These are phyloP conservation scores for Rhingia rostrata DNA, from an alignment of 2,888 invertebrate species.

Conservation along the genomic window DNA sequence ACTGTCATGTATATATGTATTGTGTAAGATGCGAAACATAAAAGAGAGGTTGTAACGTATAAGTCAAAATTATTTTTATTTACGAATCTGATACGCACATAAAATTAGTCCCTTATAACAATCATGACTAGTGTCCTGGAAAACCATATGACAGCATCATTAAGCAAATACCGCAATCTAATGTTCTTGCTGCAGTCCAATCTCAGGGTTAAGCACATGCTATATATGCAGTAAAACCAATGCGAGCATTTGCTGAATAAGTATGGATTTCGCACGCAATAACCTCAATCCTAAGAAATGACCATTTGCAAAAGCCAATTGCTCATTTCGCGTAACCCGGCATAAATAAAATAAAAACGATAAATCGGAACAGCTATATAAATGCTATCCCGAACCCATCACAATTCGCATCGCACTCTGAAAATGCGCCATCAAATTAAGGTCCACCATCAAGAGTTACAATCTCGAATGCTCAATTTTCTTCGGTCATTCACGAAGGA, in stretches of 20 bases:
- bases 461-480: constrained; percentile 67
- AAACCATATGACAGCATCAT: background rate
- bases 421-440: constrained; percentile 57
- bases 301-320: constrained; percentile 14
- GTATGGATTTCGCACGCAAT: constrained; percentile 15
- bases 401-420: constrained; percentile 50
- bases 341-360: constrained; percentile 31
- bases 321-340: constrained; percentile 4
- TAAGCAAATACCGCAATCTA: background rate
- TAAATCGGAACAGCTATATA: constrained; percentile 45
- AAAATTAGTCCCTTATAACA: background rate
- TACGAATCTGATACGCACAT: too few relatives aligned
- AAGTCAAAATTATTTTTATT: too few relatives aligned
- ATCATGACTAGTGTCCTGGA: background rate
- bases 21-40: too few relatives aligned
- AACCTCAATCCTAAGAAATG: constrained; percentile 15
- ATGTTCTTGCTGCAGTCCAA: background rate
- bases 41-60: too few relatives aligned
- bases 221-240: constrained; percentile 43
- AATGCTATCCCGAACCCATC: constrained; percentile 39
- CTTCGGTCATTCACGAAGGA: constrained; percentile 36
- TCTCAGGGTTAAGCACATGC: constrained; percentile 9
- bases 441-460: constrained; percentile 60
- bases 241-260: constrained; percentile 8
- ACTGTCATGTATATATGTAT: too few relatives aligned